Evolutionary conservation across 2,888 invertebrate genomes (phyloP).

Genomic region (Antitype chi): DNA sequence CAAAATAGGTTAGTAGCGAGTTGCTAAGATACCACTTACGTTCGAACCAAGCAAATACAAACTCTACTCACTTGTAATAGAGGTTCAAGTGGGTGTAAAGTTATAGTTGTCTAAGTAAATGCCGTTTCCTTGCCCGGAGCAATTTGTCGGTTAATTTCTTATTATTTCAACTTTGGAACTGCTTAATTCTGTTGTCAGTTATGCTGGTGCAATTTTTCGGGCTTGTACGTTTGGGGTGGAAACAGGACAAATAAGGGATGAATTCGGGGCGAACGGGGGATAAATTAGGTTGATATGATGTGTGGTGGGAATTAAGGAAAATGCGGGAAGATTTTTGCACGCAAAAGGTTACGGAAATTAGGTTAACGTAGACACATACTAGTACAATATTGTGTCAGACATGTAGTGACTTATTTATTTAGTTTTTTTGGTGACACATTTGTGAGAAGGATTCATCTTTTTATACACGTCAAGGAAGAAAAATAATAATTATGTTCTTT

Average conservation of each 20-base stretch:
- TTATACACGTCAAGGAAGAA: background rate
- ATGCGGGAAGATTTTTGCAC: conserved; percentile 42
- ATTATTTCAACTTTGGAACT: conserved; percentile 55
- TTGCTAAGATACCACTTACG: conserved; percentile 34
- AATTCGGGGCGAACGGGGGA: conserved; percentile 1
- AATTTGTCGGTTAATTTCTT: conserved; percentile 65
- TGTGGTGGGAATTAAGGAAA: conserved; percentile 53
- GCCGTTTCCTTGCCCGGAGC: conserved; percentile 52
- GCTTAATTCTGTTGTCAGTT: conserved; percentile 47
- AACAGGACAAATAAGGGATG: conserved; percentile 33
- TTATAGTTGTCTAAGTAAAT: conserved; percentile 51
- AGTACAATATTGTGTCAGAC: conserved; percentile 5
- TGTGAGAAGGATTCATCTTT: background rate
- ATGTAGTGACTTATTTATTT: conserved; percentile 16
- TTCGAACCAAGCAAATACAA: conserved; percentile 23
- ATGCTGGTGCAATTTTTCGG: conserved; percentile 31
- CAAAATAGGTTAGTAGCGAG: conserved; percentile 60
- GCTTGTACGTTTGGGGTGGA: conserved; percentile 1
- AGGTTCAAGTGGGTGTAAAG: conserved; percentile 18
- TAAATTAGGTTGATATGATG: conserved; percentile 43
- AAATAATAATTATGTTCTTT: background rate
- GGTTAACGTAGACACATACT: conserved; percentile 38
- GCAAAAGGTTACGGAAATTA: conserved; percentile 50
- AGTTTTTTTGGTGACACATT: conserved; percentile 10
- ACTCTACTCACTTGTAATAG: conserved; percentile 46